A percentile compares a stretch with the other conserved stretches of the same genome.
Conservation (phyloP, 2,888 invertebrate genomes). For the Epinotia demarniana region DNA sequence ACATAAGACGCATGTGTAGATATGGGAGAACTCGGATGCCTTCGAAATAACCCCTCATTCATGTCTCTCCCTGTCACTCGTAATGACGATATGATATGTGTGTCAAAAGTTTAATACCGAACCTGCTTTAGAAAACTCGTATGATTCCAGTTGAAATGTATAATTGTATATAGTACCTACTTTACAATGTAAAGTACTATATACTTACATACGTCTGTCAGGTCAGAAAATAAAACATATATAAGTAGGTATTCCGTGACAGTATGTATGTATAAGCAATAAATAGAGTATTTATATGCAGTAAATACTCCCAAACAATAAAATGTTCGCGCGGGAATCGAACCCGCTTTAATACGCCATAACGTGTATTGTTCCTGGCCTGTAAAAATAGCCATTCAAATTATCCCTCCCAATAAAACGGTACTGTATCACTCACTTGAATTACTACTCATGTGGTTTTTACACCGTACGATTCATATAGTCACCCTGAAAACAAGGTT, state of each 20-base stretch:
- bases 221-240: slow-evolving; percentile 5
- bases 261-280: slow-evolving; percentile 14
- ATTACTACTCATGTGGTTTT: slow-evolving; percentile 59
- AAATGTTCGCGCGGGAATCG: slow-evolving; percentile 50
- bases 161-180: not conserved
- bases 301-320: slow-evolving; percentile 45
- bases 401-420: slow-evolving; percentile 76
- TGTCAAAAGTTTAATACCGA: too few relatives aligned
- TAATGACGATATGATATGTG: too few relatives aligned
- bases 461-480: slow-evolving; percentile 52
- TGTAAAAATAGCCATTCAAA: slow-evolving; percentile 74
- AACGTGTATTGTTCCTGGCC: slow-evolving; percentile 64
- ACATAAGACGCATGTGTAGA: too few relatives aligned
- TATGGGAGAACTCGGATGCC: too few relatives aligned
- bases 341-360: slow-evolving; percentile 59
- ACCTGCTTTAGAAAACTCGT: too few relatives aligned
- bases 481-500: not conserved
- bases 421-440: slow-evolving; percentile 77
- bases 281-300: slow-evolving; percentile 41
- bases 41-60: too few relatives aligned
- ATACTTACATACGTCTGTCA: too few relatives aligned
- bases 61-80: too few relatives aligned
- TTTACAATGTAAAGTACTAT: too few relatives aligned
- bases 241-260: not conserved
- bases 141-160: too few relatives aligned